Percentiles rank a stretch among this genome's conserved stretches.
phyloP scores from a whole-genome alignment of 2,888 invertebrate genomes.

The Phytoseiulus persimilis region DNA sequence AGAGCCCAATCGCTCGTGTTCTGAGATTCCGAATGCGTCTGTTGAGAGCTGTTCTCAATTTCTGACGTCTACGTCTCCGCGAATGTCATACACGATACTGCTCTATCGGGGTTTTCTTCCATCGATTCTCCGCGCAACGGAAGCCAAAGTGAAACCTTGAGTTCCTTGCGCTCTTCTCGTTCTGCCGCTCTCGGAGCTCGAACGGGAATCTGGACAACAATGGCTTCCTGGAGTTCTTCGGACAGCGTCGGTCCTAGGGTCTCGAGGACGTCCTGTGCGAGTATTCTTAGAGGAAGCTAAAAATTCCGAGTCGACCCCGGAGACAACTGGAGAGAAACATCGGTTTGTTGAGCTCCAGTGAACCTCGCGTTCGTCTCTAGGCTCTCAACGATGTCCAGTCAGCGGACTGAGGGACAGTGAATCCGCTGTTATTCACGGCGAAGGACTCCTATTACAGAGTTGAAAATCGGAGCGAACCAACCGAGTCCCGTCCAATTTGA shows the following conservation, averaged over 20 bases:
- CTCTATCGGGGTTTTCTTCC: not conserved
- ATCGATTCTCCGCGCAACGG: not conserved
- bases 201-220: not conserved
- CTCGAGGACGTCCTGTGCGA: not conserved
- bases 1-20: not conserved
- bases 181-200: not conserved
- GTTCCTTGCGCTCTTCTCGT: not conserved
- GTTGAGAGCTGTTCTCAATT: not conserved
- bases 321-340: not conserved
- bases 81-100: not conserved
- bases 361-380: too few relatives aligned
- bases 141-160: not conserved
- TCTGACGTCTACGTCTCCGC: not conserved
- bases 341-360: not conserved
- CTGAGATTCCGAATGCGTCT: not conserved
- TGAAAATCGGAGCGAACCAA: too few relatives aligned
- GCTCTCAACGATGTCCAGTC: too few relatives aligned
- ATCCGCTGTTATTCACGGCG: too few relatives aligned
- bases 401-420: too few relatives aligned
- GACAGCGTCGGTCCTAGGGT: not conserved
- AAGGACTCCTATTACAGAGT: too few relatives aligned
- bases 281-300: not conserved
- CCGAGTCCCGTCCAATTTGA: too few relatives aligned
- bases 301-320: not conserved
- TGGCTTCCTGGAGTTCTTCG: not conserved